Base-by-base conservation (phyloP, 2,113 vertebrate genomes). In the Carollia perspicillata region DNA sequence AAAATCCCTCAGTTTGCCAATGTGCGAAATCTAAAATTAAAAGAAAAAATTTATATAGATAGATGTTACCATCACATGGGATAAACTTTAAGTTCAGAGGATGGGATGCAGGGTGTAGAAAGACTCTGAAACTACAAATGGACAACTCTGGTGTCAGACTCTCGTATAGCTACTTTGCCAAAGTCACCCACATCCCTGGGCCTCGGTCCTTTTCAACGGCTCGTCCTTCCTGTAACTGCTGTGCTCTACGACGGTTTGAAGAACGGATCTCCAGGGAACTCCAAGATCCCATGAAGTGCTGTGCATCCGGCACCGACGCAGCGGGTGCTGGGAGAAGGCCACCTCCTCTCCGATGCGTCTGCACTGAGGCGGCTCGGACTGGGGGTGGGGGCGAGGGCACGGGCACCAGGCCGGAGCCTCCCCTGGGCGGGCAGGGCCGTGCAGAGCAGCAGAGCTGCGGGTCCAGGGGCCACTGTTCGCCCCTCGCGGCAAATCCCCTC, bases 1-100 rank as follows among this genome's bases (percentile, higher is more conserved):
- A 97, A 99, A 99, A 96, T 99, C 99, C 97, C 99, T 99, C 97
- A 99, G 98, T 93, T 99, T 99, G 93, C 99, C 99, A 97, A 99
- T 99, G 98, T 99, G 99, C 13, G 99, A 98, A 96, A 99, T 99
- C 99, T 99, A 97, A 92, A 98, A 93, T 65, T 5, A 0, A 98
- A 96, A 83, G 42, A 88, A 95, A 94, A 51, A 42, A 26, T 58
- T 17, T 17, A 69, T 22, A 80, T 17, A 51, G 20, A 11, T 1
- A 5, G 72, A 49, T 4, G n/a, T 49, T 35, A 51, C 0, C 68
- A 33, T 79, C 30, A 95, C 0, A 22, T 5, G 75, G 42, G 0
- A 6, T 1, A 44, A 30, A 74, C 42, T 90, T 87, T 89, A 40
- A 79, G 65, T 74, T 12, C 6, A 47, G 18, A 58, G 14, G 44